phyloP scores from a whole-genome alignment of 2,113 vertebrate genomes.

The Taurulus bubalis region DNA sequence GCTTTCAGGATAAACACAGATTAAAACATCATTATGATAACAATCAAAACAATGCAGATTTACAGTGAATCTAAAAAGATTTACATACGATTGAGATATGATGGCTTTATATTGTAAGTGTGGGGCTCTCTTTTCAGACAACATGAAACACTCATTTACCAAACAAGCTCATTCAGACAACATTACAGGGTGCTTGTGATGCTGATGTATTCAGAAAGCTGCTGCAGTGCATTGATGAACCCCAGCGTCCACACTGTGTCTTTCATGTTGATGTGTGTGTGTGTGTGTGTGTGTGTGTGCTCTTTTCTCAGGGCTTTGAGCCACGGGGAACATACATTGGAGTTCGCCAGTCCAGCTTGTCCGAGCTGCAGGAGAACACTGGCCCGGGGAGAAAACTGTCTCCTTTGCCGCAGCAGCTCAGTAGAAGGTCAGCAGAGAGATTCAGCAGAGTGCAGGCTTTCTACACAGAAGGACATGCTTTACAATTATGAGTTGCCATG shows the following conservation, averaged over 20 bases:
- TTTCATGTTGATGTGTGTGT: slow-evolving; percentile 41
- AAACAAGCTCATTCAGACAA: slow-evolving; percentile 4
- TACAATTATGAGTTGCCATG: background rate
- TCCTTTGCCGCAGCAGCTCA: slow-evolving; percentile 83
- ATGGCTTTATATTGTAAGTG: background rate
- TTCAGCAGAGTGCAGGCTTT: slow-evolving; percentile 58
- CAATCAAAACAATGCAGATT: slow-evolving; percentile 18
- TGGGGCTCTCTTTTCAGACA: background rate
- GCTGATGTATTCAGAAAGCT: slow-evolving; percentile 50
- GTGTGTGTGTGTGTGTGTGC: background rate
- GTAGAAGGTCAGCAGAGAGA: slow-evolving; percentile 79
- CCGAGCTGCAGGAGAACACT: slow-evolving; percentile 87
- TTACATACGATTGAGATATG: slow-evolving; percentile 7
- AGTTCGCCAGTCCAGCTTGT: slow-evolving; percentile 89
- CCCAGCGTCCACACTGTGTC: background rate
- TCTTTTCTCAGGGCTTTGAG: slow-evolving; percentile 89
- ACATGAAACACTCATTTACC: slow-evolving; percentile 14
- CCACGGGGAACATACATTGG: slow-evolving; percentile 93
- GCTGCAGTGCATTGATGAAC: slow-evolving; percentile 15
- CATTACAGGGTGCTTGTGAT: background rate
- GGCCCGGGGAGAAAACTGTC: slow-evolving; percentile 89
- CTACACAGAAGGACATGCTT: background rate
- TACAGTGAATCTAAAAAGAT: background rate
- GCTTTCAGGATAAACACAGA: slow-evolving; percentile 12
- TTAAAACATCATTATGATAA: slow-evolving; percentile 17